Base-by-base conservation (phyloP, 2,888 invertebrate genomes). In the Reticulitermes lucifugus region DNA sequence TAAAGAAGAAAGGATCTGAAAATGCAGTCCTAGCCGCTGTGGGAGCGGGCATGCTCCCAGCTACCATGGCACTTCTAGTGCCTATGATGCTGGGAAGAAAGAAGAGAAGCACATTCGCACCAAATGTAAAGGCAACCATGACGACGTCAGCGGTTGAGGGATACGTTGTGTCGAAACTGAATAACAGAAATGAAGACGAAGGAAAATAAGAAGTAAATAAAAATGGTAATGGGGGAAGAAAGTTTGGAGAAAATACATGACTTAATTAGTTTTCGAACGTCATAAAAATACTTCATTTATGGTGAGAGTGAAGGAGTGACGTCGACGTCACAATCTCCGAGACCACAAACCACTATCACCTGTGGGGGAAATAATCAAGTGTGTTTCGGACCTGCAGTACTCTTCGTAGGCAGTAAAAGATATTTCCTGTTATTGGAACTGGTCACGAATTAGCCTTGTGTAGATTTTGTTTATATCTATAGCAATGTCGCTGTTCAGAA, bases 11-110 rank as follows among this genome's bases (percentile, higher is more conserved):
- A 55, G 46, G 73, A 12, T 43, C 29, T 7, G 22, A 84, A 4
- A 79, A 59, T 0, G 94, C 95, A 0, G 93, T 95, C 60, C 89
- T 95, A 87, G 95, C 95, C 12, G 95, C 95, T 0, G 95, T 96
- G 0, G 95, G 96, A 0, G 96, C 96, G 25, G 96, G 96, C 0
- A 95, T 96, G 94, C 92, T 96, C 35, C 96, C 96, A 10, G 96
- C 96, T 0, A 95, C 96, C 0, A 95, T 96, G 94, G 96, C 96
- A 0, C 95, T 96, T 94, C 92, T 96, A 87, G 94, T 96, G 65
- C 96, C 96, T 0, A 94, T 96, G 93, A 94, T 95, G 90, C 91
- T 96, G 86, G 95, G 94, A n/a, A 91, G 93, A 77, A 91, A 90
- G 88, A 91, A 90, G 83, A 85, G 89, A 83, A 88, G 88, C 51